These are phyloP conservation scores for Coelinius sp. DNA, from an alignment of 2,888 invertebrate genomes.

Conservation along the genomic window DNA sequence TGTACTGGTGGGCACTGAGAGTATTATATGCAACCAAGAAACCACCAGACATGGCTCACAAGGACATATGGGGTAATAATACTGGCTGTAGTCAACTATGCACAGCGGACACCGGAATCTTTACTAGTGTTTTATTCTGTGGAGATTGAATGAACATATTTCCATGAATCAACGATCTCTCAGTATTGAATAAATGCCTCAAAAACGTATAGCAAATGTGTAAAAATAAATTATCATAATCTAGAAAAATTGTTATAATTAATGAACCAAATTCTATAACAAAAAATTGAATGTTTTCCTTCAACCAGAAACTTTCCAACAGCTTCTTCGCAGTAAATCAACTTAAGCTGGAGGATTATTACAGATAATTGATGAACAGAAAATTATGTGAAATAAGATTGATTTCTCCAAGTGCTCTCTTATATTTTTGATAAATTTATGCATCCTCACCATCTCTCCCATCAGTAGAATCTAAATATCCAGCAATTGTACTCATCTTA, in stretches of 20 bases:
- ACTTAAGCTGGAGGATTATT: neutral
- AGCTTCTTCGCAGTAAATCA: neutral
- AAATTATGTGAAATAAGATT: neutral
- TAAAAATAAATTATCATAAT: no score
- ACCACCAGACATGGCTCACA: conserved; percentile 28
- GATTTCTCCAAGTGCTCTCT: neutral
- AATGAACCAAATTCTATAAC: neutral
- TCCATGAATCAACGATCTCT: no score
- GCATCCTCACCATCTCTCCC: no score
- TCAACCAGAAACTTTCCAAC: neutral
- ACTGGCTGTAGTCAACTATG: conserved; percentile 12
- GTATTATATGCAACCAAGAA: conserved; percentile 9
- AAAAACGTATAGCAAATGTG: no score
- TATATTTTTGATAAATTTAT: no score
- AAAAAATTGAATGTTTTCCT: neutral
- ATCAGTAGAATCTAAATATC: conserved; percentile 6
- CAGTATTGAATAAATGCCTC: no score
- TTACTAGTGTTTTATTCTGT: conserved; percentile 10
- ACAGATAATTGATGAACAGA: neutral
- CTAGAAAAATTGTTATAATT: neutral
- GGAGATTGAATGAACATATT: conserved; percentile 44
- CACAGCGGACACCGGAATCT: conserved; percentile 17
- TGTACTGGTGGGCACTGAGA: neutral
- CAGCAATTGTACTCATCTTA: conserved; percentile 48
- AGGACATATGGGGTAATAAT: conserved; percentile 29